Evolutionary conservation across 2,888 invertebrate genomes (phyloP).

Genomic region (Griposia aprilina): DNA sequence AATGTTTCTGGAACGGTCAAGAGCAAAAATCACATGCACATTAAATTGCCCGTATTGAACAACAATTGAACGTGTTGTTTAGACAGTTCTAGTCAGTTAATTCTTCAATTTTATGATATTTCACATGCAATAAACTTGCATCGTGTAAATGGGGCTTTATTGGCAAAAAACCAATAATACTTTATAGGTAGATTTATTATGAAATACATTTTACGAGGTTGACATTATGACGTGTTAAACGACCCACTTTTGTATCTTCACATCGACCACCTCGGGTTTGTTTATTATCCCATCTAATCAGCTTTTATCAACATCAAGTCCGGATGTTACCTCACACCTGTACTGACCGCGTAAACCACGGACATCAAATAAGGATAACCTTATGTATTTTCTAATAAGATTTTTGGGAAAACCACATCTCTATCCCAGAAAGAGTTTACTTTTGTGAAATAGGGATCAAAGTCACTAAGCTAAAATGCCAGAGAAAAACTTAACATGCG

Average conservation of each 20-base stretch:
- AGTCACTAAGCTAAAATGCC: background rate
- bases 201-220: constrained; percentile 5
- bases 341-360: constrained; percentile 4
- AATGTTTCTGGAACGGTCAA: no score
- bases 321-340: background rate
- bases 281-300: constrained; percentile 27
- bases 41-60: no score
- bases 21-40: no score
- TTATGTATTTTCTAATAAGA: constrained; percentile 16
- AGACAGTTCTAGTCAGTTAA: no score
- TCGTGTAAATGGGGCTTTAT: background rate
- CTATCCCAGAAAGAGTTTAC: background rate
- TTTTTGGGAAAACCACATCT: background rate
- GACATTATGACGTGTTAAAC: constrained; percentile 10
- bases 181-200: background rate
- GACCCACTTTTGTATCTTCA: constrained; percentile 13
- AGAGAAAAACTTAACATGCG: background rate
- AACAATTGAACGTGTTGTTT: no score
- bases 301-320: constrained; percentile 4
- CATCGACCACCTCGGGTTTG: constrained; percentile 1
- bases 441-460: constrained; percentile 5
- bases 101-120: background rate
- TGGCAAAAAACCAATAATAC: background rate
- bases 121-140: background rate
- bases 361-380: constrained; percentile 21